phyloP scores from a whole-genome alignment of 1,140 invertebrate species.

The Meloidogyne chitwoodi region DNA sequence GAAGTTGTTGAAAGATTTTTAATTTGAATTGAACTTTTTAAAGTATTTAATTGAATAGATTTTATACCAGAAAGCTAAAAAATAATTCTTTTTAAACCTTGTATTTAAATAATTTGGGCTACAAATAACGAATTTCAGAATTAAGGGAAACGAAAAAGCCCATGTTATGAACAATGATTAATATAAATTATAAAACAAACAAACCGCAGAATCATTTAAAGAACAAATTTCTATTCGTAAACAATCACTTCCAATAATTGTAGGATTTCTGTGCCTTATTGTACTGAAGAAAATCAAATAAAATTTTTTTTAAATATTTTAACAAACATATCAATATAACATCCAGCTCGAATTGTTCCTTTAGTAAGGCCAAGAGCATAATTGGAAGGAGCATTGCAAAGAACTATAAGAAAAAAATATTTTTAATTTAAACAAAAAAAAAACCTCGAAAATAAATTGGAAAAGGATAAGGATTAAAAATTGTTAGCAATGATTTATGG shows the following conservation, averaged over 20 bases:
- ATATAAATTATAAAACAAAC: too few relatives aligned
- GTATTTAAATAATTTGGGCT: not conserved
- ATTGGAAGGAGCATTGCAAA: not conserved
- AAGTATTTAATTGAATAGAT: not conserved
- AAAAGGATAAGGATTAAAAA: not conserved
- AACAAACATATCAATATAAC: not conserved
- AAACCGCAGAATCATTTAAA: conserved; percentile 1
- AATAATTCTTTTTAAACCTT: not conserved
- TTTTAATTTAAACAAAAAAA: not conserved
- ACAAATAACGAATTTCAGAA: too few relatives aligned
- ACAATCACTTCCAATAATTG: conserved; percentile 7
- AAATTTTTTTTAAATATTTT: not conserved
- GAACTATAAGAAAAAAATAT: not conserved
- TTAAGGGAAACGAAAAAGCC: too few relatives aligned
- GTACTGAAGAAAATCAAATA: not conserved
- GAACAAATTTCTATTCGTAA: conserved; percentile 10
- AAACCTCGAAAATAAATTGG: not conserved
- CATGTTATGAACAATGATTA: too few relatives aligned
- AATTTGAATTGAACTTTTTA: not conserved
- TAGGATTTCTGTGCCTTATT: not conserved
- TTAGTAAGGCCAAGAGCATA: not conserved
- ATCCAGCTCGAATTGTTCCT: not conserved
- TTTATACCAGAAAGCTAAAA: not conserved
- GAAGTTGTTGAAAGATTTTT: not conserved
- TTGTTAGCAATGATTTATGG: not conserved